Evolutionary conservation across 2,113 vertebrate genomes (phyloP), one percentile per base, ranked within the genome.

Genomic region (Myiopsitta monachus): DNA sequence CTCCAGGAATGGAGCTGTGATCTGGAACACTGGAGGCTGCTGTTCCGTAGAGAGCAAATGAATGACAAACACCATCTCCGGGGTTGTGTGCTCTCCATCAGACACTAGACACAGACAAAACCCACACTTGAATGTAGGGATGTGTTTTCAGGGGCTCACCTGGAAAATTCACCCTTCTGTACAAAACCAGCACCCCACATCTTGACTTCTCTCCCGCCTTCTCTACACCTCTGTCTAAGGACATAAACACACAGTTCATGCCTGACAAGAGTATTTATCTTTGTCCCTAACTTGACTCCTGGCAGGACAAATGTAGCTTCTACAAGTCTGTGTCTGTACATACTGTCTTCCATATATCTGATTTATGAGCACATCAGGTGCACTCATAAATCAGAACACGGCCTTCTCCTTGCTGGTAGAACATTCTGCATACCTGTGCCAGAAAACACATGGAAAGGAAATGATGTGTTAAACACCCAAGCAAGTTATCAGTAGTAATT

Each of bases 11-110:
- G 99, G 99, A 92, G 99, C 98, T 11, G 98, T 83, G 38, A 99
- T 98, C 97, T 98, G 99, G 94, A 99, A 99, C 17, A 98, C 97
- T 0, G 99, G 98, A 14, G 98, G 98, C 78, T 98, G 98, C 95
- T 97, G 98, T 73, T 98, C 98, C 1, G 97, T 97, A 3, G 98
- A 97, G 72, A 99, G 97, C 80, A 99, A 92, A 95, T 99, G 98
- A 83, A 99, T 95, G 80, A 98, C 98, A 91, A 99, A 99, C 87
- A 97, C 98, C 98, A 99, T 97, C 97, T 99, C 99, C 0, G 98
- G 98, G 44, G 98, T 99, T 3, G 97, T 98, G 97, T 98, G 97
- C 9, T 99, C 98, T 27, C 99, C 99, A 54, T 99, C 98, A 0
- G 99, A 99, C 96, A 99, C 99, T 99, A 78, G 55, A 76, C 91